A percentile compares a stretch with the other conserved stretches of the same genome.
These are phyloP conservation scores for Antheraea assamensis DNA, from an alignment of 2,888 invertebrate genomes.

Conservation along the genomic window DNA sequence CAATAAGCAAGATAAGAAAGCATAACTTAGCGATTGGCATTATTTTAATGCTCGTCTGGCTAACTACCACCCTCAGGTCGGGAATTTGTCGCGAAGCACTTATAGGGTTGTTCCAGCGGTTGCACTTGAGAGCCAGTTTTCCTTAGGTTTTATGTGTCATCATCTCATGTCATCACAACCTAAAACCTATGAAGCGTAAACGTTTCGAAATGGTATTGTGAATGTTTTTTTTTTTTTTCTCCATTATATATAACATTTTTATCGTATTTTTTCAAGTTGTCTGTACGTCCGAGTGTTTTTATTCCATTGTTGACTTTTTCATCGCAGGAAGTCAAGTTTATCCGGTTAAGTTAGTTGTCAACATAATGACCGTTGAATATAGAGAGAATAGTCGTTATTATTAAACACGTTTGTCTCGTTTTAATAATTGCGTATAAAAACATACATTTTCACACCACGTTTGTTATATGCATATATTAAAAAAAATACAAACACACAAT, in stretches of 20 bases:
- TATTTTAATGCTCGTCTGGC: too few relatives aligned
- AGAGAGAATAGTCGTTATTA: constrained; percentile 12
- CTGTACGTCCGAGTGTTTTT: constrained; percentile 22
- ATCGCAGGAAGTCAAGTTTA: constrained; percentile 64
- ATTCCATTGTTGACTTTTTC: constrained; percentile 56
- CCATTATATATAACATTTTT: not conserved
- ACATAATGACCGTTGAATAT: constrained; percentile 20
- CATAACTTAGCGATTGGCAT: too few relatives aligned
- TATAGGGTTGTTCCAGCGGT: too few relatives aligned
- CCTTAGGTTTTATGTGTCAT: too few relatives aligned
- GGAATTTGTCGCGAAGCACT: too few relatives aligned
- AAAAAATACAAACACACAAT: not conserved
- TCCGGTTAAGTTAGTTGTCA: constrained; percentile 57
- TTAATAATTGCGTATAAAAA: not conserved
- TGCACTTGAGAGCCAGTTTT: too few relatives aligned
- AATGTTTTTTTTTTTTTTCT: too few relatives aligned
- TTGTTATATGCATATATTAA: not conserved
- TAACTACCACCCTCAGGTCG: too few relatives aligned
- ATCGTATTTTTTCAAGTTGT: constrained; percentile 5
- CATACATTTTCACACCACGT: not conserved
- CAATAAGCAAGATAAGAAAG: too few relatives aligned
- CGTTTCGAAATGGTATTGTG: not conserved
- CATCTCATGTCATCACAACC: too few relatives aligned
- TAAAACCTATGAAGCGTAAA: too few relatives aligned
- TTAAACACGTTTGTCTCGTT: constrained; percentile 17